Percentiles rank a stretch among this genome's conserved stretches.
Evolutionary conservation across 2,888 invertebrate genomes (phyloP).

Genomic region (Thecophora atra): DNA sequence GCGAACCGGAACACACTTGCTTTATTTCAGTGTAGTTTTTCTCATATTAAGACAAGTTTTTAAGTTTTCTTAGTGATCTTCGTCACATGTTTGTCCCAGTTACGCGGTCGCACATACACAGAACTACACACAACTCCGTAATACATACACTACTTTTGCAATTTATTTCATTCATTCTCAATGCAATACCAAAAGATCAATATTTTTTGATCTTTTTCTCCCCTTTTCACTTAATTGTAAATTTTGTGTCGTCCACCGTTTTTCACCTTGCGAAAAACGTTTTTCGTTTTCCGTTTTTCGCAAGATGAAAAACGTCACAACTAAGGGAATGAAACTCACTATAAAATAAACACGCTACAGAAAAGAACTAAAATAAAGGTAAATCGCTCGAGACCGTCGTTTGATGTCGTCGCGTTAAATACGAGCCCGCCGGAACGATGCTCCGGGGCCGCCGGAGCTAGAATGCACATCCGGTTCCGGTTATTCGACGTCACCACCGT

Average conservation of each 20-base stretch:
- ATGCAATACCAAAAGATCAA: not conserved
- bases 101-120: slow-evolving; percentile 23
- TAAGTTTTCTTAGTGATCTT: not conserved
- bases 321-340: slow-evolving; percentile 10
- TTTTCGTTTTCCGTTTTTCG: too few relatives aligned
- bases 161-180: slow-evolving; percentile 2
- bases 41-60: too few relatives aligned
- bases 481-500: slow-evolving; percentile 37
- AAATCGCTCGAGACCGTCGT: slow-evolving; percentile 15
- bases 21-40: too few relatives aligned
- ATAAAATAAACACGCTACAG: not conserved
- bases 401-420: slow-evolving; percentile 29
- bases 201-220: not conserved
- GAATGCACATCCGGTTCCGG: slow-evolving; percentile 49
- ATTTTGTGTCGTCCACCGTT: slow-evolving; percentile 13
- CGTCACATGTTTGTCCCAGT: slow-evolving; percentile 9
- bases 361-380: slow-evolving; percentile 36
- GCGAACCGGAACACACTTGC: too few relatives aligned
- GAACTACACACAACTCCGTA: not conserved
- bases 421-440: too few relatives aligned
- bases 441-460: slow-evolving; percentile 11
- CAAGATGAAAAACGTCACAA: slow-evolving; percentile 23
- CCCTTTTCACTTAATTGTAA: slow-evolving; percentile 7
- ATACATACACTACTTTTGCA: slow-evolving; percentile 3
- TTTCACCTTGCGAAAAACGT: slow-evolving; percentile 19